Percentiles rank a stretch among this genome's conserved stretches.
Conservation (phyloP, 2,888 invertebrate species). For the Dasypogon diadema region DNA sequence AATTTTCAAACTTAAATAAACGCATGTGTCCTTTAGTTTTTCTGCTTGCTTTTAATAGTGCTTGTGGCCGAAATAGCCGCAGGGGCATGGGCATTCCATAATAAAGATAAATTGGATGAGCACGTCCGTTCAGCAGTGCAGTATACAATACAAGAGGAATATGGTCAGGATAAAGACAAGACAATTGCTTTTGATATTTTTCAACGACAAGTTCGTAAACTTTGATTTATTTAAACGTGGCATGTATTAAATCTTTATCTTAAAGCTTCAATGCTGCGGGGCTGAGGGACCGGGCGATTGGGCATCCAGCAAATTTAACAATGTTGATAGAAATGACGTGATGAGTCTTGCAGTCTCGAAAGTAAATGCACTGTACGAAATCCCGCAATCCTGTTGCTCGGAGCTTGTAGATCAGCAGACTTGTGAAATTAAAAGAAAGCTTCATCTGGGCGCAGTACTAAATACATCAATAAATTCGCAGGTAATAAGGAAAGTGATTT, state of each 20-base stretch:
- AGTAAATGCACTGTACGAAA: conserved; percentile 70
- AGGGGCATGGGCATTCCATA: conserved; percentile 81
- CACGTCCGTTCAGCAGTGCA: conserved; percentile 75
- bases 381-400: conserved; percentile 74
- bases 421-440: conserved; percentile 70
- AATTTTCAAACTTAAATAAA: too few relatives aligned
- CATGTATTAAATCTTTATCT: neutral
- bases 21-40: conserved; percentile 72
- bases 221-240: neutral
- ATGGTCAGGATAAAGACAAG: conserved; percentile 71
- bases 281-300: conserved; percentile 80
- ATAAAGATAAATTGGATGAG: conserved; percentile 76
- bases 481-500: too few relatives aligned
- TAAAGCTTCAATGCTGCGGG: conserved; percentile 82
- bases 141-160: conserved; percentile 75
- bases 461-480: conserved; percentile 70
- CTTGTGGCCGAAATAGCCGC: conserved; percentile 83
- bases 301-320: conserved; percentile 74
- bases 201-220: conserved; percentile 72
- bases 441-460: conserved; percentile 69
- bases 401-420: conserved; percentile 66
- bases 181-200: conserved; percentile 77
- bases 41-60: conserved; percentile 80
- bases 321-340: conserved; percentile 68
- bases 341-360: conserved; percentile 71